phyloP scores from a whole-genome alignment of 37 sponge, comb jelly and placozoan genomes.

The Beroe forskalii region DNA sequence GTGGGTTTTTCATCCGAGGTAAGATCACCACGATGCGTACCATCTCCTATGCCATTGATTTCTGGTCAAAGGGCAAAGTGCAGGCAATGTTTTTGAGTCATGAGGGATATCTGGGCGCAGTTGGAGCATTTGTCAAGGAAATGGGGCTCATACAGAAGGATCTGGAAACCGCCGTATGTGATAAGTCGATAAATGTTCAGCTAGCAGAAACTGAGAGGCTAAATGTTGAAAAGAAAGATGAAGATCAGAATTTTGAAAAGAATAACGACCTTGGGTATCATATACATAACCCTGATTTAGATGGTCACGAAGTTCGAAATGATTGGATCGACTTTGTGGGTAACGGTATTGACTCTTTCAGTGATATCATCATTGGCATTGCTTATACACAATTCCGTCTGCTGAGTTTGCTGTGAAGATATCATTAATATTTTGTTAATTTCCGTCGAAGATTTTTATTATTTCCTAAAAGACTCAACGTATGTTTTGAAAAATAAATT shows the following conservation, averaged over 20 bases:
- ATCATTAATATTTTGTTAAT: too few relatives aligned
- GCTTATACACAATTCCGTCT: not conserved
- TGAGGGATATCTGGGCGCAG: slow-evolving; percentile 96
- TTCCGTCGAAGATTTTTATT: too few relatives aligned
- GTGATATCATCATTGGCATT: not conserved
- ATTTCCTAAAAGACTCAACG: too few relatives aligned
- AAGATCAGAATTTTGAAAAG: not conserved
- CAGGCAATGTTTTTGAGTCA: slow-evolving; percentile 89
- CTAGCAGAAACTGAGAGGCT: not conserved
- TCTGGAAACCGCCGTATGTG: not conserved
- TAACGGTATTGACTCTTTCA: slow-evolving; percentile 43
- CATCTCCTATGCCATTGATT: slow-evolving; percentile 93
- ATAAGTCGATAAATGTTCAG: not conserved
- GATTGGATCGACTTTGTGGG: slow-evolving; percentile 61
- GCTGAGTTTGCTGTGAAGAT: not conserved
- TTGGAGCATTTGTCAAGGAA: slow-evolving; percentile 70
- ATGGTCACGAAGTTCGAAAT: slow-evolving; percentile 18
- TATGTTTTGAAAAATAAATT: too few relatives aligned
- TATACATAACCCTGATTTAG: slow-evolving; percentile 31
- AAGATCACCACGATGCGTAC: slow-evolving; percentile 82
- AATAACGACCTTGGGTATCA: not conserved
- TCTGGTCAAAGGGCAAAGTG: slow-evolving; percentile 82
- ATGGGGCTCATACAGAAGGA: not conserved
- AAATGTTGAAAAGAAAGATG: not conserved
- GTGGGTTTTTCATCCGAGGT: slow-evolving; percentile 68